A percentile compares a stretch with the other conserved stretches of the same genome.
These are phyloP conservation scores for Peromyscus maniculatus DNA, from an alignment of 2,113 vertebrate species.

Conservation along the genomic window DNA sequence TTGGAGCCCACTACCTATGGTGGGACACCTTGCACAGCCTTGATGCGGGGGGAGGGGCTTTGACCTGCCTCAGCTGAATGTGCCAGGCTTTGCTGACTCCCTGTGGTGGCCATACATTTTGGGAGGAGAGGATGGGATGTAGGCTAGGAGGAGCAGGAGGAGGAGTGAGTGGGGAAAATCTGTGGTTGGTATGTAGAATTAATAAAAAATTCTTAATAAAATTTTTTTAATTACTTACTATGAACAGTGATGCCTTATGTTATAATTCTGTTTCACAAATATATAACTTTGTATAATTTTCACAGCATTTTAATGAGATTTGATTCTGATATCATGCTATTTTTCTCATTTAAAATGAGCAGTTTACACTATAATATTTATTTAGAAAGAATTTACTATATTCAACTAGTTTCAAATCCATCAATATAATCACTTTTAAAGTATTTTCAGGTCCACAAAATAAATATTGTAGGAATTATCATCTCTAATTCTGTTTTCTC, in stretches of 20 bases:
- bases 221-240: background rate
- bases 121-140: too few species aligned
- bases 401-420: background rate
- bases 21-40: too few species aligned
- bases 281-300: background rate
- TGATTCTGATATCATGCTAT: background rate
- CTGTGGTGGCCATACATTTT: too few species aligned
- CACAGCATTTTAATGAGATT: background rate
- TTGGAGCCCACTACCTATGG: too few species aligned
- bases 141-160: too few species aligned
- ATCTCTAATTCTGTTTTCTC: background rate
- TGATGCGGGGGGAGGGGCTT: too few species aligned
- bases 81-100: too few species aligned
- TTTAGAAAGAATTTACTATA: background rate
- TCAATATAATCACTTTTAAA: background rate
- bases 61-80: too few species aligned
- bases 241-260: background rate
- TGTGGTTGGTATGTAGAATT: too few species aligned
- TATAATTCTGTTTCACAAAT: background rate
- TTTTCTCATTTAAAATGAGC: background rate
- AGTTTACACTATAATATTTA: background rate
- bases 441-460: background rate
- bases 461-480: background rate
- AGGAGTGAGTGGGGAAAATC: too few species aligned
- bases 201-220: too few species aligned